Conservation (phyloP, 2,888 invertebrate species). For the Osmoderma eremita region DNA sequence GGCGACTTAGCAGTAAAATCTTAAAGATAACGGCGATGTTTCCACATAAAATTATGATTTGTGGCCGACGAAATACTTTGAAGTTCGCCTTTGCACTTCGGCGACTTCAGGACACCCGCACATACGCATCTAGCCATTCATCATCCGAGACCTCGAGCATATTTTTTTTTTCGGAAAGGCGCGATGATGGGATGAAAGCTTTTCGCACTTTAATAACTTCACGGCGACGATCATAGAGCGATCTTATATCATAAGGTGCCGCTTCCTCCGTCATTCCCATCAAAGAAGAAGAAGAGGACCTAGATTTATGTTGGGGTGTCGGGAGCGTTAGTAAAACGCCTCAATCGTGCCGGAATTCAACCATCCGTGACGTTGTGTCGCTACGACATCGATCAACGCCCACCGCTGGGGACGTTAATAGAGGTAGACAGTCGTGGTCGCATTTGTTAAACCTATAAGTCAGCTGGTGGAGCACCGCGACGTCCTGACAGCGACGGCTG, state of each 20-base stretch:
- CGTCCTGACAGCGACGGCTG: conserved; percentile 15
- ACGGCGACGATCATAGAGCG: neutral
- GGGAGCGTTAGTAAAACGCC: neutral
- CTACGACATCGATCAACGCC: conserved; percentile 21
- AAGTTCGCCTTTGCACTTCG: conserved; percentile 19
- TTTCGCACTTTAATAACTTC: neutral
- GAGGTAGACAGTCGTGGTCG: conserved; percentile 5
- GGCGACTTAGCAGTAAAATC: too few relatives aligned
- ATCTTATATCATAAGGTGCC: neutral
- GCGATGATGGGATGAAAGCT: neutral
- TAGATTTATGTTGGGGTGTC: neutral
- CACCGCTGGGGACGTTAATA: neutral
- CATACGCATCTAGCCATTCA: neutral
- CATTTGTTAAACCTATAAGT: conserved; percentile 18
- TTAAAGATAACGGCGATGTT: neutral
- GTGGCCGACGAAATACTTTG: conserved; percentile 25
- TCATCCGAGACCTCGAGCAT: neutral
- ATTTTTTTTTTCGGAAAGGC: neutral
- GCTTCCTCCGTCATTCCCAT: neutral
- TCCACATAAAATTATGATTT: conserved; percentile 33
- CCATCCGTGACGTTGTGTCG: neutral
- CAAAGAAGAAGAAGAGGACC: neutral
- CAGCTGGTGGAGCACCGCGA: conserved; percentile 7
- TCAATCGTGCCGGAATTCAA: conserved; percentile 17
- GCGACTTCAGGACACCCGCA: conserved; percentile 1